Evolutionary conservation across 2,797 vertebrate species (phyloP).

Genomic region (Mus minutoides): DNA sequence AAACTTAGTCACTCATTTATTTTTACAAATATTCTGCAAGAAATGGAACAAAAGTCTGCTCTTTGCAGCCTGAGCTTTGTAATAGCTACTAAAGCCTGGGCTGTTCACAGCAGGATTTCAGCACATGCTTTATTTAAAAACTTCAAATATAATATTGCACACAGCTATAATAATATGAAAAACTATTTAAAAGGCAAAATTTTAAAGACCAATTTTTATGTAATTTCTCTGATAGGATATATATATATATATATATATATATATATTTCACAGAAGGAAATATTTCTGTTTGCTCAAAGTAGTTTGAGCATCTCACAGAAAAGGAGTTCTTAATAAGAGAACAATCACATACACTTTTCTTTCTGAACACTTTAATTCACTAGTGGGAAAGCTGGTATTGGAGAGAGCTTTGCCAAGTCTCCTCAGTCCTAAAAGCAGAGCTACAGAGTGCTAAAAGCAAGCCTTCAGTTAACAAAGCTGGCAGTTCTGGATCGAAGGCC

Average conservation of each 20-base stretch:
- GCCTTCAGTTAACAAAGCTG: slow-evolving; percentile 42
- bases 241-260: too few species aligned
- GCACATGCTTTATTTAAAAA: slow-evolving; percentile 33
- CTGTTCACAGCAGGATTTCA: not conserved
- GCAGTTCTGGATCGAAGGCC: slow-evolving; percentile 22
- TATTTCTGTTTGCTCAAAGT: not conserved
- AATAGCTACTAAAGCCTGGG: slow-evolving; percentile 14
- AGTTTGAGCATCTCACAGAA: slow-evolving; percentile 30
- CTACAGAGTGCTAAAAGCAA: slow-evolving; percentile 6
- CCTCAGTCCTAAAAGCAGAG: not conserved
- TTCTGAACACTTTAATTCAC: slow-evolving; percentile 24
- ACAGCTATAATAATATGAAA: slow-evolving; percentile 3
- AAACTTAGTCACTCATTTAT: not conserved
- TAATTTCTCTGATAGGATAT: not conserved
- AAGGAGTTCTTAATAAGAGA: slow-evolving; percentile 71
- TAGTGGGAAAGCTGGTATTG: slow-evolving; percentile 30
- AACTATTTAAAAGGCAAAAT: not conserved
- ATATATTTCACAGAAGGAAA: not conserved
- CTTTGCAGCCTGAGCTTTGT: slow-evolving; percentile 43
- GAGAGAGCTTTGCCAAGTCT: slow-evolving; percentile 30
- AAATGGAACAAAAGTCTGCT: slow-evolving; percentile 36
- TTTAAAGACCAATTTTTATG: not conserved
- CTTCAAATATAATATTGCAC: slow-evolving; percentile 24
- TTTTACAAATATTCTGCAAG: not conserved
- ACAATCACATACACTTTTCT: not conserved